These are phyloP conservation scores for Timandra comae DNA, from an alignment of 2,888 invertebrate species.

Conservation along the genomic window DNA sequence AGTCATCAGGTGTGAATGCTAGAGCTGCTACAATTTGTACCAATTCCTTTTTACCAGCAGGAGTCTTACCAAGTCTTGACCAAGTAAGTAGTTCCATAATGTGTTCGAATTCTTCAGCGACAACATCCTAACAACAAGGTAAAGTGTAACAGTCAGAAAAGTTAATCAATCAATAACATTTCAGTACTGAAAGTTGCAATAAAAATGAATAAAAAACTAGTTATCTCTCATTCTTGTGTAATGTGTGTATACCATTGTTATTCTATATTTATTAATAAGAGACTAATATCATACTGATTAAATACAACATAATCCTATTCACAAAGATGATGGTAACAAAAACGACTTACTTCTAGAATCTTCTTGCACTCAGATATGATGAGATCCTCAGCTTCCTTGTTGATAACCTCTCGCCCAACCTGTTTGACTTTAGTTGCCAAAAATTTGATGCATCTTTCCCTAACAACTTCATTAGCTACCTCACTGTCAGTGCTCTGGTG, in stretches of 20 bases:
- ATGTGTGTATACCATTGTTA: too few relatives aligned
- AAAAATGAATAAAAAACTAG: too few relatives aligned
- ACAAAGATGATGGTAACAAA: too few relatives aligned
- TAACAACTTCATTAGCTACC: slow-evolving; percentile 81
- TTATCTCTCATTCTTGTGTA: too few relatives aligned
- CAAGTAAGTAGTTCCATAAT: slow-evolving; percentile 91
- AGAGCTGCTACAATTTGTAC: slow-evolving; percentile 91
- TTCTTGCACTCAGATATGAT: slow-evolving; percentile 91
- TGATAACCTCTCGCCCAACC: slow-evolving; percentile 85
- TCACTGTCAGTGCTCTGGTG: slow-evolving; percentile 66
- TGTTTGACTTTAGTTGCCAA: slow-evolving; percentile 88
- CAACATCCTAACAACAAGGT: slow-evolving; percentile 84
- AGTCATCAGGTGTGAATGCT: slow-evolving; percentile 80
- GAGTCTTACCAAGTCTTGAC: slow-evolving; percentile 87
- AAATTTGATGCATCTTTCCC: slow-evolving; percentile 93
- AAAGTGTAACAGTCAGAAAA: too few relatives aligned
- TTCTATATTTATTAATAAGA: too few relatives aligned
- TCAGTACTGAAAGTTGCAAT: too few relatives aligned
- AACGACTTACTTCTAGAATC: slow-evolving; percentile 80
- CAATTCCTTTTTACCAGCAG: slow-evolving; percentile 90
- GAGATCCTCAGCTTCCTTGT: slow-evolving; percentile 90
- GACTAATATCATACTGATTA: too few relatives aligned
- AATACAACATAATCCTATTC: too few relatives aligned
- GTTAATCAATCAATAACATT: too few relatives aligned
- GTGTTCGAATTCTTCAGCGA: slow-evolving; percentile 92